A percentile compares a stretch with the other conserved stretches of the same genome.
phyloP scores from a whole-genome alignment of 2,113 vertebrate genomes.

The Alethe castanea region DNA sequence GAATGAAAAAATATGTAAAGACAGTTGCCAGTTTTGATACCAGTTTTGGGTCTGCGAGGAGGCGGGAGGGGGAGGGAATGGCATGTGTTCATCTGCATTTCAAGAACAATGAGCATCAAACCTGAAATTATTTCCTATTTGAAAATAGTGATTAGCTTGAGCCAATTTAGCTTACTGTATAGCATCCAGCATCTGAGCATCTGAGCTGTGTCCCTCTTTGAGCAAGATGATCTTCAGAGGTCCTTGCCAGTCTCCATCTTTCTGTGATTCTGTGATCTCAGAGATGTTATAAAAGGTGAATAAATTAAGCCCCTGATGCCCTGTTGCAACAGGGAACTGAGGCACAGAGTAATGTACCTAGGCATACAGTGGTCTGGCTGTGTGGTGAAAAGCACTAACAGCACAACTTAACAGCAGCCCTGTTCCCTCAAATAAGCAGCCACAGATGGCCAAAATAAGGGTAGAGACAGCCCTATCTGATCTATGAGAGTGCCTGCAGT shows the following conservation, averaged over 20 bases:
- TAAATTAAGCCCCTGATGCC: not conserved
- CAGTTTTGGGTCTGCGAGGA: slow-evolving; percentile 16
- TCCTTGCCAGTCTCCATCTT: not conserved
- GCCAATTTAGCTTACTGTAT: not conserved
- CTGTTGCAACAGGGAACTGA: not conserved
- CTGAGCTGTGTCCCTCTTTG: not conserved
- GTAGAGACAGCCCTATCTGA: not conserved
- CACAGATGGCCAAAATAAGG: not conserved
- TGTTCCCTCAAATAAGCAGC: not conserved
- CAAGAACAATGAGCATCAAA: slow-evolving; percentile 34
- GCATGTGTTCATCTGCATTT: slow-evolving; percentile 1
- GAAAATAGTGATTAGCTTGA: not conserved
- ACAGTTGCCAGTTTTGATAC: slow-evolving; percentile 12
- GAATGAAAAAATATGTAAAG: not conserved
- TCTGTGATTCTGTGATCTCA: not conserved
- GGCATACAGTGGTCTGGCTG: not conserved
- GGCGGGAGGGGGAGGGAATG: not conserved
- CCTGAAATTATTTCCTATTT: slow-evolving; percentile 22
- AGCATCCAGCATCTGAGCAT: not conserved
- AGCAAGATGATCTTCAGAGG: not conserved
- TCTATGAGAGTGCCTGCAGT: not conserved
- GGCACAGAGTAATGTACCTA: not conserved
- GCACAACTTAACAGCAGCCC: not conserved
- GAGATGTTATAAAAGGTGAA: not conserved
- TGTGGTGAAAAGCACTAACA: not conserved